phyloP scores from a whole-genome alignment of 1,140 invertebrate genomes.

The Mya arenaria region DNA sequence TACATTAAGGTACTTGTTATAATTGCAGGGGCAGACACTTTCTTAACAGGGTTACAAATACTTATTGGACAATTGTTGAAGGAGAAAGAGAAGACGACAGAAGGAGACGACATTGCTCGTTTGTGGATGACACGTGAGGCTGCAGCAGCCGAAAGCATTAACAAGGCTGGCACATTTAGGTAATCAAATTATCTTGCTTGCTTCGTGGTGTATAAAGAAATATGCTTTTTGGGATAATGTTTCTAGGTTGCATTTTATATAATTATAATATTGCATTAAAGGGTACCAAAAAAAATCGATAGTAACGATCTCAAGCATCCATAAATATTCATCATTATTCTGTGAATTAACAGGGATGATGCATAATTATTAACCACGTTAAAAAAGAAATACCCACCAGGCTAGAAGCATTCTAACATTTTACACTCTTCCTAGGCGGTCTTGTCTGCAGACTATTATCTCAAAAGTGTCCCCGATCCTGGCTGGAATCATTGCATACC shows the following conservation, averaged over 20 bases:
- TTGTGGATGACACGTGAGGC: conserved; percentile 68
- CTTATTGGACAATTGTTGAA: conserved; percentile 50
- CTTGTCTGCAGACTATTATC: conserved; percentile 25
- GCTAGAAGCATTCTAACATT: background rate
- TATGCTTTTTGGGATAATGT: background rate
- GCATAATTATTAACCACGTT: no score
- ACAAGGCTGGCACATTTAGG: conserved; percentile 70
- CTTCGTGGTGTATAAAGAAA: background rate
- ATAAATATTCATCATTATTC: no score
- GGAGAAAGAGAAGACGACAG: conserved; percentile 58
- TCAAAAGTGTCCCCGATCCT: conserved; percentile 36
- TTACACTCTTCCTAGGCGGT: conserved; percentile 18
- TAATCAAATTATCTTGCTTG: no score
- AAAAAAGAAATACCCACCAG: no score
- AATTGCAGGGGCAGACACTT: no score
- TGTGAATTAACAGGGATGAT: no score
- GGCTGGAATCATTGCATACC: conserved; percentile 43
- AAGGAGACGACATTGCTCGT: background rate
- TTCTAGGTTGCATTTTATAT: background rate
- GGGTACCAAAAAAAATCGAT: no score
- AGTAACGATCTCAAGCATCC: no score
- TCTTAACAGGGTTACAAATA: no score
- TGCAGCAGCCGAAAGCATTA: conserved; percentile 58
- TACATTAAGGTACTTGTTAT: no score
- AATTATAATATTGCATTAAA: background rate